Percentiles rank a stretch among this genome's conserved stretches.
Evolutionary conservation across 2,888 invertebrate genomes (phyloP).

Genomic region (Dryomyza anilis): DNA sequence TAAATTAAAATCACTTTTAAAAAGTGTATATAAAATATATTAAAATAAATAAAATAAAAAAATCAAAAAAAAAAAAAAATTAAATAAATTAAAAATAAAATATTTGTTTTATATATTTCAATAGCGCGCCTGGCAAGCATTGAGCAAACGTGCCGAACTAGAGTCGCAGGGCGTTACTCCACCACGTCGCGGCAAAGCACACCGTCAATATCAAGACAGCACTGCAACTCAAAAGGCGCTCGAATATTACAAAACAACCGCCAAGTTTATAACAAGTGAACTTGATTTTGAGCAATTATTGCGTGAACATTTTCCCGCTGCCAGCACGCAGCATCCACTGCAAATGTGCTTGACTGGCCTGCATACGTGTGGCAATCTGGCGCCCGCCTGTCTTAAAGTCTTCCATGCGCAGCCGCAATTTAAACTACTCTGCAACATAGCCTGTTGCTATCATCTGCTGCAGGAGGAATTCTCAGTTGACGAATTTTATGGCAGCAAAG

Average conservation of each 20-base stretch:
- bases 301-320: slow-evolving; percentile 63
- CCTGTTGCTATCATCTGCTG: slow-evolving; percentile 89
- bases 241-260: slow-evolving; percentile 67
- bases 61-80: too few species aligned
- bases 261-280: slow-evolving; percentile 67
- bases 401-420: slow-evolving; percentile 67
- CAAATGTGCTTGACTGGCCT: slow-evolving; percentile 72
- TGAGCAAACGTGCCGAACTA: slow-evolving; percentile 64
- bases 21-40: not conserved
- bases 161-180: slow-evolving; percentile 58
- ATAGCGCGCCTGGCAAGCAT: slow-evolving; percentile 67
- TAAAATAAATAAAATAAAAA: too few species aligned
- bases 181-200: slow-evolving; percentile 46
- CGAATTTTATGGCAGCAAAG: slow-evolving; percentile 54
- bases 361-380: slow-evolving; percentile 88
- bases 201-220: slow-evolving; percentile 15
- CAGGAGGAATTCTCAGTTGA: slow-evolving; percentile 64
- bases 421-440: slow-evolving; percentile 75
- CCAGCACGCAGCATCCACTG: slow-evolving; percentile 44
- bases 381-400: slow-evolving; percentile 72
- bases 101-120: not conserved
- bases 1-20: too few species aligned
- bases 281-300: slow-evolving; percentile 65
- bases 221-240: not conserved
- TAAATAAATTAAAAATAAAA: not conserved